These are phyloP conservation scores for Malurus alboscapulatus DNA, from an alignment of 2,113 vertebrate species.

Conservation along the genomic window DNA sequence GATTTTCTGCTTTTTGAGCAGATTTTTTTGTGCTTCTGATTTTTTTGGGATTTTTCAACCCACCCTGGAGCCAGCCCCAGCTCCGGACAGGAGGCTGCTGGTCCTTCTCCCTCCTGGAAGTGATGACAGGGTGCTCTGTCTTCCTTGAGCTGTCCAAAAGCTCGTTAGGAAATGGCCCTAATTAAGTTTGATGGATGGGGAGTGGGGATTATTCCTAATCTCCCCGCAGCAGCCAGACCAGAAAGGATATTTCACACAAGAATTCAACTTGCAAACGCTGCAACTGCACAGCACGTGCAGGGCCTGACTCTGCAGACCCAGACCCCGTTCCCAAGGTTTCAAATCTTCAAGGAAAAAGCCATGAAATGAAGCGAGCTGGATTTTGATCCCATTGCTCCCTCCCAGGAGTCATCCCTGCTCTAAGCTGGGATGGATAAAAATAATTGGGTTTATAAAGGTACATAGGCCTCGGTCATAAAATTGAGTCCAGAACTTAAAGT, in stretches of 20 bases:
- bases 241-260: not conserved
- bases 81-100: not conserved
- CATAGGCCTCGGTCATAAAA: not conserved
- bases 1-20: not conserved
- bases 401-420: not conserved
- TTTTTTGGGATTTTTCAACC: not conserved
- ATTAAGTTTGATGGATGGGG: slow-evolving; percentile 31
- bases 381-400: not conserved
- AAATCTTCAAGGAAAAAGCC: not conserved
- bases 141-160: not conserved
- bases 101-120: not conserved
- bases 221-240: not conserved
- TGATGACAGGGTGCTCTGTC: not conserved
- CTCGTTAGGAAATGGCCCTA: slow-evolving; percentile 25
- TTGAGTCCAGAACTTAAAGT: not conserved
- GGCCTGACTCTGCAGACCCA: not conserved
- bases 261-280: not conserved
- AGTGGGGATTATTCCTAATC: not conserved
- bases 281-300: not conserved
- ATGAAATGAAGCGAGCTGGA: not conserved
- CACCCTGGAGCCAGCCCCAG: not conserved
- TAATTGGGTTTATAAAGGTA: not conserved
- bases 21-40: not conserved
- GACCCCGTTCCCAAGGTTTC: not conserved
- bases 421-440: not conserved